These are phyloP conservation scores for Nothoprocta perdicaria DNA, from an alignment of 2,113 vertebrate species.

Conservation along the genomic window DNA sequence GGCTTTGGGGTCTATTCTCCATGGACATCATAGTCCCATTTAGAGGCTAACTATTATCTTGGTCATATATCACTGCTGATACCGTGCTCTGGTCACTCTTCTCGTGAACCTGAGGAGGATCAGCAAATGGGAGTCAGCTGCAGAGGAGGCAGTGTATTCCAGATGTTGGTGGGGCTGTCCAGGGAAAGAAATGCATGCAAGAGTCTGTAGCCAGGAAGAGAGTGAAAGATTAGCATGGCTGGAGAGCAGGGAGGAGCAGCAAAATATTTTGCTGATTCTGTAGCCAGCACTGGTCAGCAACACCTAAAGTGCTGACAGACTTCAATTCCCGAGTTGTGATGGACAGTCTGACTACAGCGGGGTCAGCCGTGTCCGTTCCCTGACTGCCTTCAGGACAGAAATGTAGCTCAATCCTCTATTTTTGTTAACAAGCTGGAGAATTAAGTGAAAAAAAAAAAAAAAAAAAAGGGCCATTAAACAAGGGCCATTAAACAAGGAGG, in stretches of 20 bases:
- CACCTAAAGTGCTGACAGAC: constrained; percentile 2
- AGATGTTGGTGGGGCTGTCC: neutral
- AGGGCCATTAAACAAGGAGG: neutral
- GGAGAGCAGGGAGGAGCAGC: constrained; percentile 7
- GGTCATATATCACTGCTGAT: neutral
- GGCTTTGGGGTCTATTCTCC: neutral
- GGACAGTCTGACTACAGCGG: neutral
- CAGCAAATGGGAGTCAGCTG: neutral
- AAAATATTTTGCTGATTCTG: constrained; percentile 53
- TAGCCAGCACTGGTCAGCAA: constrained; percentile 12
- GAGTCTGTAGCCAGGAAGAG: neutral
- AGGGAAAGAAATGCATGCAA: neutral
- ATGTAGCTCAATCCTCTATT: neutral
- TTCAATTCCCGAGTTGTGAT: constrained; percentile 20
- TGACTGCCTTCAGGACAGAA: neutral
- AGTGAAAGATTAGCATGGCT: neutral
- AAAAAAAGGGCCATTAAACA: too few species aligned
- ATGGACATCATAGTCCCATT: neutral
- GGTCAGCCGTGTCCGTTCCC: neutral
- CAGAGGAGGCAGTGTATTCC: neutral
- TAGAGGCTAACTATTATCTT: neutral
- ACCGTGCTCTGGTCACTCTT: neutral
- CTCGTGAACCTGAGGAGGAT: neutral
- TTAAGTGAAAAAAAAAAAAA: neutral
- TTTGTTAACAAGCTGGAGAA: constrained; percentile 11